Evolutionary conservation across 2,113 vertebrate genomes (phyloP).

Genomic region (Gadus chalcogrammus): DNA sequence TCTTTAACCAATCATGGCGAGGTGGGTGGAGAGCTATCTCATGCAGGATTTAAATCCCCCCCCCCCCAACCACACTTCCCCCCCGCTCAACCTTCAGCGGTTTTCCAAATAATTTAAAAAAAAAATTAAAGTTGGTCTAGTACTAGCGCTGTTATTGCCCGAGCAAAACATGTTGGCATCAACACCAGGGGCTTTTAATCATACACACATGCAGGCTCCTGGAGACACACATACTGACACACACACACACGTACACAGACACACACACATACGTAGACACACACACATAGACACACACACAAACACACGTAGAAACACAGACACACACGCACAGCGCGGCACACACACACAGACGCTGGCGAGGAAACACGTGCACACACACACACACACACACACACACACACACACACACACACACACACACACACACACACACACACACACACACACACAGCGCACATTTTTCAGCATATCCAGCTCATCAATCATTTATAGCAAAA

Average conservation of each 20-base stretch:
- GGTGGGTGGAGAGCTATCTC: no score
- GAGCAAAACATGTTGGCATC: no score
- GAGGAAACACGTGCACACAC: no score
- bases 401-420: no score
- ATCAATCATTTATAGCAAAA: no score
- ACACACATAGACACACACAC: neutral
- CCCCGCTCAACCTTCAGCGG: neutral
- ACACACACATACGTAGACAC: neutral
- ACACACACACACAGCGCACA: neutral
- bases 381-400: no score
- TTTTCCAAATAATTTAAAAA: neutral
- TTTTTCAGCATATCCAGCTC: no score
- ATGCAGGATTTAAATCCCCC: neutral
- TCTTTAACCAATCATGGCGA: neutral
- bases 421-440: no score
- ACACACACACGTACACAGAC: neutral
- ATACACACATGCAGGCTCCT: neutral
- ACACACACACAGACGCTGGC: no score
- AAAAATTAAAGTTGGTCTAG: neutral
- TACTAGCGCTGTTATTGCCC: no score
- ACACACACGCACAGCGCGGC: no score
- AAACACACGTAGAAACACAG: no score
- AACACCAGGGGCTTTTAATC: conserved; percentile 16
- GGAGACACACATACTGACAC: neutral
- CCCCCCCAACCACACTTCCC: neutral